These are phyloP conservation scores for Lasiurus borealis DNA, from an alignment of 2,113 vertebrate species.

Conservation along the genomic window DNA sequence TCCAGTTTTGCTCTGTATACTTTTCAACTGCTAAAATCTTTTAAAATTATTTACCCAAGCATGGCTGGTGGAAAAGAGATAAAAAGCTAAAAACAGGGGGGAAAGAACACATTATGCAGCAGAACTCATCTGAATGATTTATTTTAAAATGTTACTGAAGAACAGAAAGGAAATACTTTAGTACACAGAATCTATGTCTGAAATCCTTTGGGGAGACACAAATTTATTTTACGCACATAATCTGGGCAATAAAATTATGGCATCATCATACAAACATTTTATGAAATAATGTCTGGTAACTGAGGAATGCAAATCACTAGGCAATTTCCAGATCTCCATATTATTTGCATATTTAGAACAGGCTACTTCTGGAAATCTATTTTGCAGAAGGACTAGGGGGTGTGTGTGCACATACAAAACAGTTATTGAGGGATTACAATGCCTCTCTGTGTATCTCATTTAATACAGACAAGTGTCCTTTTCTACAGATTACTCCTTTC, in stretches of 20 bases:
- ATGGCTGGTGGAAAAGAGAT: slow-evolving; percentile 59
- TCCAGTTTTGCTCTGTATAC: slow-evolving; percentile 62
- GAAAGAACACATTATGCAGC: slow-evolving; percentile 73
- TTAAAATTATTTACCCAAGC: slow-evolving; percentile 72
- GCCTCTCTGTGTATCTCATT: background rate
- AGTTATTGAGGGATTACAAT: slow-evolving; percentile 9
- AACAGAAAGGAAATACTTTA: slow-evolving; percentile 78
- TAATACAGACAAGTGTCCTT: background rate
- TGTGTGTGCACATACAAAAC: background rate
- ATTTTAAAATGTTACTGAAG: slow-evolving; percentile 78
- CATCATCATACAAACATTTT: slow-evolving; percentile 79
- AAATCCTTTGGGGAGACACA: slow-evolving; percentile 76
- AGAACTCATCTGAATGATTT: slow-evolving; percentile 80
- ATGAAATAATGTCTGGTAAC: slow-evolving; percentile 77
- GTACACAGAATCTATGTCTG: slow-evolving; percentile 70
- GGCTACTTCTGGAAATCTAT: slow-evolving; percentile 67
- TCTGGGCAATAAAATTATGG: slow-evolving; percentile 81
- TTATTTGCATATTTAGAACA: slow-evolving; percentile 80
- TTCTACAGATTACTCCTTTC: background rate
- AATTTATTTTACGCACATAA: slow-evolving; percentile 81
- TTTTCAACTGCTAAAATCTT: slow-evolving; percentile 71
- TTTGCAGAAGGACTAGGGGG: background rate
- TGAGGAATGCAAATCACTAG: slow-evolving; percentile 76
- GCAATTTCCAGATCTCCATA: slow-evolving; percentile 78
- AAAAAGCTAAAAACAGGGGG: slow-evolving; percentile 60